Evolutionary conservation across 2,797 vertebrate species (phyloP).

Genomic region (Emys orbicularis): DNA sequence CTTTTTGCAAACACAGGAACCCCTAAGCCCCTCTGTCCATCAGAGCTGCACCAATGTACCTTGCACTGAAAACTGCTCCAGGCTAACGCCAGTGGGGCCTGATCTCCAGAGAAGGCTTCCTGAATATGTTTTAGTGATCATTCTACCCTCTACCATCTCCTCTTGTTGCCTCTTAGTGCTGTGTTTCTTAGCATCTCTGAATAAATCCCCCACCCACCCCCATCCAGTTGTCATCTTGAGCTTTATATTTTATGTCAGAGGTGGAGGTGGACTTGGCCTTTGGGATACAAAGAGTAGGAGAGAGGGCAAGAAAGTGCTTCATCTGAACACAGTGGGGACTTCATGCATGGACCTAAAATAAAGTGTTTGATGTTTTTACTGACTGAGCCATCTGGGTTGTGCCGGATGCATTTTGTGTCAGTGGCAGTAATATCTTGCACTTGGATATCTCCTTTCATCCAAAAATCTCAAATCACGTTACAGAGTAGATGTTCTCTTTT

Average conservation of each 20-base stretch:
- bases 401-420: neutral
- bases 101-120: neutral
- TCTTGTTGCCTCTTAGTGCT: neutral
- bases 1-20: neutral
- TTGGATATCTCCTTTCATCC: neutral
- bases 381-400: neutral
- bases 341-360: neutral
- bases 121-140: neutral
- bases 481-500: neutral
- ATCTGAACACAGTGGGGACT: neutral
- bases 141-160: neutral
- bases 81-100: neutral
- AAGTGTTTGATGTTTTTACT: neutral
- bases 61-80: neutral
- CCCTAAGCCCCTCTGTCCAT: neutral
- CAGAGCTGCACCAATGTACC: neutral
- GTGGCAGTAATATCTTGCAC: neutral
- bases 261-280: constrained; percentile 49
- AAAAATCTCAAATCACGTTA: neutral
- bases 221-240: neutral
- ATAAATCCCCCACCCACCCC: neutral
- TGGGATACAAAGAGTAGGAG: neutral
- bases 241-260: neutral
- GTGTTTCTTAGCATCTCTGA: neutral
- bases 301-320: neutral